Base-by-base conservation (phyloP, 1,140 invertebrate genomes). In the Ptiloglossa arizonensis region DNA sequence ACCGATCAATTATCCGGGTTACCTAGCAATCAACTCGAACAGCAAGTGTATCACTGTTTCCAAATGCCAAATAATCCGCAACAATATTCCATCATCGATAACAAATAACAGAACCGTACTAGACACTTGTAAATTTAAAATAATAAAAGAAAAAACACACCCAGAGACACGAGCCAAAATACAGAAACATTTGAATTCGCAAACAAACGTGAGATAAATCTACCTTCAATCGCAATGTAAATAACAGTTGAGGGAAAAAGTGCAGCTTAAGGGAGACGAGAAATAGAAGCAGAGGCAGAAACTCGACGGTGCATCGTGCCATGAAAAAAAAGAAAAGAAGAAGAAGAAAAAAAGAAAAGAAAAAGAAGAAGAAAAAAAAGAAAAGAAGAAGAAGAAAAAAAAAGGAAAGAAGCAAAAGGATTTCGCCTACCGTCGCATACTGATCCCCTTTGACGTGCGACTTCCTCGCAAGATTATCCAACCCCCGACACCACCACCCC, bases 361-460 rank as follows among this genome's bases (percentile, higher is more conserved):
- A n/a, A n/a, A n/a, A n/a, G n/a, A n/a, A n/a, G n/a, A n/a, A n/a
- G n/a, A n/a, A n/a, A n/a, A n/a, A n/a, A n/a, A n/a, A n/a, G n/a
- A n/a, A n/a, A n/a, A n/a, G n/a, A n/a, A n/a, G n/a, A n/a, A n/a
- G n/a, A n/a, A n/a, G n/a, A n/a, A n/a, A n/a, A n/a, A n/a, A n/a
- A n/a, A n/a, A n/a, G n/a, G n/a, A n/a, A n/a, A n/a, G 48, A 50
- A n/a, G 48, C 48, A 50, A 50, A 50, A n/a, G 48, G 22, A 50
- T 50, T 50, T 50, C 19, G 48, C 48, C 19, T n/a, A n/a, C 22
- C 72, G 63, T 35, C 73, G 71, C 72, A 80, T 69, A 76, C 63
- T 62, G 73, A 68, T 76, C 73, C 72, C 57, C 68, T 80, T 76
- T 69, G 78, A 80, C 78, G 41, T 69, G 78, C 48, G 46, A 76